Conservation (phyloP, 2,888 invertebrate species). For the Griposia aprilina region DNA sequence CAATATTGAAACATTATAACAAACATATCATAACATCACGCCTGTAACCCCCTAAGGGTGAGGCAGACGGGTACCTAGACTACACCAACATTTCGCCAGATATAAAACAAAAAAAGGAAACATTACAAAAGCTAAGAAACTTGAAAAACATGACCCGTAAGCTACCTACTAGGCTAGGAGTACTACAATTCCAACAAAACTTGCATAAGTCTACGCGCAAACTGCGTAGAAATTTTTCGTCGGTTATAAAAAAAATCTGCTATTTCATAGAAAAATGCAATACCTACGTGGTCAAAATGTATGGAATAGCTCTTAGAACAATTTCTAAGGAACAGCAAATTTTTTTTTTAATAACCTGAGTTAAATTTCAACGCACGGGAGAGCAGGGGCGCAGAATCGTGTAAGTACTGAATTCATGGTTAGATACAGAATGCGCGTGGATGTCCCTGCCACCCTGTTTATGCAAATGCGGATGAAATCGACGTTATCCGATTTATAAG, state of each 20-base stretch:
- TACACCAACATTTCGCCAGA: too few relatives aligned
- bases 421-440: not conserved
- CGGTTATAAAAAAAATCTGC: too few relatives aligned
- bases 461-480: not conserved
- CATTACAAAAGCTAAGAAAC: not conserved
- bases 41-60: too few relatives aligned
- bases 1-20: too few relatives aligned
- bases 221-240: not conserved
- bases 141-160: not conserved
- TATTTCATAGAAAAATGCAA: too few relatives aligned
- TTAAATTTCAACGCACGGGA: not conserved
- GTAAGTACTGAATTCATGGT: not conserved
- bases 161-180: not conserved
- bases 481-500: not conserved
- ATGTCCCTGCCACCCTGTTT: not conserved
- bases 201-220: not conserved
- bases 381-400: not conserved
- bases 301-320: too few relatives aligned
- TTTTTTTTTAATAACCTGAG: not conserved
- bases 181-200: not conserved
- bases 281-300: too few relatives aligned
- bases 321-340: too few relatives aligned
- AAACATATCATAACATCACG: too few relatives aligned
- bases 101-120: too few relatives aligned
- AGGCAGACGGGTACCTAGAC: too few relatives aligned